Percentiles rank a stretch among this genome's conserved stretches.
phyloP scores from a whole-genome alignment of 2,113 vertebrate species.

The Urocynchramus pylzowi region DNA sequence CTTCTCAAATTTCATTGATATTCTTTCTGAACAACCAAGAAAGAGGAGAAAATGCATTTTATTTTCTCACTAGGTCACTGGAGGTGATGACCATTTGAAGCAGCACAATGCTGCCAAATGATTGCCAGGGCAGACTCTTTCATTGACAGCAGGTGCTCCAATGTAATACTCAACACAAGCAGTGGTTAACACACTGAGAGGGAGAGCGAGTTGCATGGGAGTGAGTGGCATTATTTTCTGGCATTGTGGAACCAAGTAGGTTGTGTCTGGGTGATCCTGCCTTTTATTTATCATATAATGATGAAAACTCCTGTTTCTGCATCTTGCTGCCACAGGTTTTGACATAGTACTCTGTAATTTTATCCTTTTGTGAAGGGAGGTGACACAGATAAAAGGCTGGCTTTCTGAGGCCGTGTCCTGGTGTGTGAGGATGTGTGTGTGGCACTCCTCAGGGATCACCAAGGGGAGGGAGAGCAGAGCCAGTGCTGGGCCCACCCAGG shows the following conservation, averaged over 20 bases:
- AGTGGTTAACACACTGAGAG: conserved; percentile 1
- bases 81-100: conserved; percentile 43
- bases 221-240: neutral
- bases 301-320: neutral
- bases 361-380: neutral
- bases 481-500: rapidly evolving
- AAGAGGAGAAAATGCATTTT: conserved; percentile 35
- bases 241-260: neutral
- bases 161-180: neutral
- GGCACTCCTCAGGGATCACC: neutral
- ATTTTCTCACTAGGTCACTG: conserved; percentile 34
- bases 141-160: conserved; percentile 46
- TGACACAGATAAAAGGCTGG: neutral
- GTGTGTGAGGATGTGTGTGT: no score
- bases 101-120: neutral
- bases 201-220: neutral
- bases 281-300: neutral
- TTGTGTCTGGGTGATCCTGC: neutral
- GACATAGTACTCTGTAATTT: neutral
- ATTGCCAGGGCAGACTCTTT: conserved; percentile 35
- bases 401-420: neutral
- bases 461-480: neutral
- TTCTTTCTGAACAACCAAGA: conserved; percentile 11
- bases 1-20: conserved; percentile 8
- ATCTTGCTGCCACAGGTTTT: neutral